phyloP scores from a whole-genome alignment of 1,140 invertebrate genomes.

The Anastrepha ludens region DNA sequence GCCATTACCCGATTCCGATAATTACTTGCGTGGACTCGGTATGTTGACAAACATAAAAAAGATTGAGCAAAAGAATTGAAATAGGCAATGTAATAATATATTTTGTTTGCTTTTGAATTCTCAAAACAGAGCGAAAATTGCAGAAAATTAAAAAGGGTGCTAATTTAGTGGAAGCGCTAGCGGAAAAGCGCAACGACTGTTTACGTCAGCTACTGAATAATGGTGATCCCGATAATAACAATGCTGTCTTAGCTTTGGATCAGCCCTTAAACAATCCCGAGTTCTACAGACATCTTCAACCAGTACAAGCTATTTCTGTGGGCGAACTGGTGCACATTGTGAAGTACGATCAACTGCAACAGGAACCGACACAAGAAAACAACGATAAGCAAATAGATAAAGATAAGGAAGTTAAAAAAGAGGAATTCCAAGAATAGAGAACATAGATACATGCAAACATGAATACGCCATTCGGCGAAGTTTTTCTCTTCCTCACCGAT shows the following conservation, averaged over 20 bases:
- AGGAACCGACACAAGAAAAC: conserved; percentile 54
- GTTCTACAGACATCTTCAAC: conserved; percentile 71
- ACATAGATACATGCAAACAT: conserved; percentile 60
- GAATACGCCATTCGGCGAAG: conserved; percentile 70
- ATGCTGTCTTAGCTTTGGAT: conserved; percentile 67
- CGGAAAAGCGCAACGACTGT: conserved; percentile 75
- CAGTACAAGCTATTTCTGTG: conserved; percentile 74
- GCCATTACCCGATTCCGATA: conserved; percentile 72
- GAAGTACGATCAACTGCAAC: conserved; percentile 74
- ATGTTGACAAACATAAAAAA: conserved; percentile 26
- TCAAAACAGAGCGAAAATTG: conserved; percentile 74
- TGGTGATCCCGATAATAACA: conserved; percentile 59
- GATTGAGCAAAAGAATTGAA: neutral
- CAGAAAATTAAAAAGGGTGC: conserved; percentile 74
- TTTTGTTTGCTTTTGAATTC: conserved; percentile 15
- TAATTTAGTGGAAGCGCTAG: conserved; percentile 74
- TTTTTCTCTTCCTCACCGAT: conserved; percentile 76
- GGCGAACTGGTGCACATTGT: conserved; percentile 75
- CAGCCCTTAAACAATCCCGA: conserved; percentile 68
- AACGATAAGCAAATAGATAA: conserved; percentile 44
- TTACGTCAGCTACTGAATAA: conserved; percentile 73
- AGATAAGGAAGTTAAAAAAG: neutral
- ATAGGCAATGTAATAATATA: neutral
- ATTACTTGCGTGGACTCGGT: conserved; percentile 67
- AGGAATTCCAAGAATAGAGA: conserved; percentile 10